A percentile compares a stretch with the other conserved stretches of the same genome.
phyloP scores from a whole-genome alignment of 2,113 vertebrate species.

The Corydoras maculifer region DNA sequence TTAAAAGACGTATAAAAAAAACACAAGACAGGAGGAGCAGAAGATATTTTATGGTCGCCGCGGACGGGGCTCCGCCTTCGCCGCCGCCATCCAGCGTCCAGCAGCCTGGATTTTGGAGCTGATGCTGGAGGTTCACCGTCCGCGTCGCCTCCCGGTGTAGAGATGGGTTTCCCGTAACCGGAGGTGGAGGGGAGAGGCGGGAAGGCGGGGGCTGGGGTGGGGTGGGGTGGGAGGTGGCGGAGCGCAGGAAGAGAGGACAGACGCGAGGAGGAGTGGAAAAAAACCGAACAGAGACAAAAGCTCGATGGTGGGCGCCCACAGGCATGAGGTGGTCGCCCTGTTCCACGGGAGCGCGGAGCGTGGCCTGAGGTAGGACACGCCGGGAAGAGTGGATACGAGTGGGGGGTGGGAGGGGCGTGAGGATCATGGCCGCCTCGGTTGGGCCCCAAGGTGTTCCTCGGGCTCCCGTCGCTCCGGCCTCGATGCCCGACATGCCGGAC shows the following conservation, averaged over 20 bases:
- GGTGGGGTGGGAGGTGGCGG: constrained; percentile 15
- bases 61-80: constrained; percentile 15
- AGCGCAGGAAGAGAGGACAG: constrained; percentile 30
- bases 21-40: too few relatives aligned
- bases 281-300: constrained; percentile 55
- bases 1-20: too few relatives aligned
- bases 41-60: too few relatives aligned
- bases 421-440: constrained; percentile 85
- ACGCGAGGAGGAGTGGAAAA: constrained; percentile 42
- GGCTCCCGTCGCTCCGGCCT: constrained; percentile 83
- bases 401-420: constrained; percentile 67
- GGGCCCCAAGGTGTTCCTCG: constrained; percentile 89
- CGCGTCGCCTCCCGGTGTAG: constrained; percentile 49
- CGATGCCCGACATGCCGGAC: constrained; percentile 92
- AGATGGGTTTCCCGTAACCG: constrained; percentile 71
- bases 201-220: constrained; percentile 46
- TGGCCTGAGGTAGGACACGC: constrained; percentile 74
- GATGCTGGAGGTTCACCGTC: constrained; percentile 45
- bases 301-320: constrained; percentile 67
- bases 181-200: constrained; percentile 59
- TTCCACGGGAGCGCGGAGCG: constrained; percentile 64
- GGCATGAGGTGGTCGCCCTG: constrained; percentile 74
- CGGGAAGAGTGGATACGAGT: constrained; percentile 37
- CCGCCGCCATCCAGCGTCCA: constrained; percentile 44
- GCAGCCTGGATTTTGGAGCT: constrained; percentile 31